phyloP scores from a whole-genome alignment of 2,888 invertebrate genomes.

The Anoplius nigerrimus region DNA sequence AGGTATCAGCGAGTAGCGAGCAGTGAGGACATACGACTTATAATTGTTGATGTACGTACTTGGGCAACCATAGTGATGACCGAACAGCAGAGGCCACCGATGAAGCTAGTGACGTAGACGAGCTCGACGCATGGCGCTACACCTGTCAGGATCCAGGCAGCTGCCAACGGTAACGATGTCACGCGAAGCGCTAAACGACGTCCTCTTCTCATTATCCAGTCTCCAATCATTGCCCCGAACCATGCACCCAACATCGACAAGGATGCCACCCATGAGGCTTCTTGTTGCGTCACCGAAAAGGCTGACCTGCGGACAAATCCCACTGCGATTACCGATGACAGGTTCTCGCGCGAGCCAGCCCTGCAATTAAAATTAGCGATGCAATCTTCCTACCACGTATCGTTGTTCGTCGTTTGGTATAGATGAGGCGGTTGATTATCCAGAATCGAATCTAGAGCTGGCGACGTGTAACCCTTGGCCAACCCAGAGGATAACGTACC shows the following conservation, averaged over 20 bases:
- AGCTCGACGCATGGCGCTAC: constrained; percentile 86
- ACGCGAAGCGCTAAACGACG: constrained; percentile 82
- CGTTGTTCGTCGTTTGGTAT: constrained; percentile 67
- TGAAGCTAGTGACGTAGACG: constrained; percentile 89
- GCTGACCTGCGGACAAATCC: constrained; percentile 69
- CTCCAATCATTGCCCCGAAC: constrained; percentile 87
- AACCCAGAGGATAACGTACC: constrained; percentile 88
- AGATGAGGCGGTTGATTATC: constrained; percentile 77
- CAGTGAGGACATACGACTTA: too few relatives aligned
- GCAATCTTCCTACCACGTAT: constrained; percentile 64
- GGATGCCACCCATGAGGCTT: constrained; percentile 89
- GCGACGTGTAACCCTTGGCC: constrained; percentile 89
- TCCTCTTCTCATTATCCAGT: constrained; percentile 86
- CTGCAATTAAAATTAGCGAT: too few relatives aligned
- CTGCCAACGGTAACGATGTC: constrained; percentile 85
- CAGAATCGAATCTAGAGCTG: constrained; percentile 86
- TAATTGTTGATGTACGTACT: constrained; percentile 72
- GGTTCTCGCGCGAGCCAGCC: background rate
- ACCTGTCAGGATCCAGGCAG: constrained; percentile 89
- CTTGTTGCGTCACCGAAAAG: constrained; percentile 83
- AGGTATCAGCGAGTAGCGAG: too few relatives aligned
- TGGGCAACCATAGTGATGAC: constrained; percentile 86
- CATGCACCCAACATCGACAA: constrained; percentile 87
- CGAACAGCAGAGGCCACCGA: constrained; percentile 89
- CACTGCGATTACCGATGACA: background rate